Base-by-base conservation (phyloP, 1,140 invertebrate genomes). In the Leptinotarsa lineolata region DNA sequence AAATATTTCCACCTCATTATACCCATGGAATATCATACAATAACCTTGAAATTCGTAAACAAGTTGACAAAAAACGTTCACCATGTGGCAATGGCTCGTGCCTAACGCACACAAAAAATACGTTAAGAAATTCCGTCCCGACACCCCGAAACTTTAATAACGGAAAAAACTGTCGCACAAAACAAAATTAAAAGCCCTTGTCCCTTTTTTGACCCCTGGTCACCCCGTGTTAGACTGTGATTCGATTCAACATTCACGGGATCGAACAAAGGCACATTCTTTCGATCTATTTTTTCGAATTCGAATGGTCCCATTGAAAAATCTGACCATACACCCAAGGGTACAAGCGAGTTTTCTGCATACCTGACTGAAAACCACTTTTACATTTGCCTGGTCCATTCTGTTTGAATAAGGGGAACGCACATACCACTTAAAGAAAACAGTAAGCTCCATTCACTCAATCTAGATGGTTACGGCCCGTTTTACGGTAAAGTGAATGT, bases 161-260 rank as follows among this genome's bases (percentile, higher is more conserved):
- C 74, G 74, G 74, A 71, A 69, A 72, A 72, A 72, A 68, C 24
- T 70, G 39, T 61, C 30, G 54, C 24, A 71, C 66, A 72, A 68
- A 72, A 59, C 30, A 63, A 65, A 68, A 72, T 72, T 58, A 75
- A 72, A 71, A 44, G 18, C 69, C 69, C 24, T 30, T 39, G 59
- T 70, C 73, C 74, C 70, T 74, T 72, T 66, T 72, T 69, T 75
- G 74, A 75, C 74, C 74, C 74, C 54, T 75, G 74, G 70, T 72
- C 74, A 72, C 71, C 69, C 16, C 15, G 5, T 13, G 4, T 68
- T 60, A 72, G 74, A 63, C 67, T 75, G 74, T 75, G 74, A 75
- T 46, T 12, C 22, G 39, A 58, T 30, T 48, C 11, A 30, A 30
- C 39, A 15, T 39, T n/a, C 54, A 20, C 71, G 20, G 44, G 15